These are phyloP conservation scores for Mesopsocus fuscifrons DNA, from an alignment of 2,888 invertebrate species.

Conservation along the genomic window DNA sequence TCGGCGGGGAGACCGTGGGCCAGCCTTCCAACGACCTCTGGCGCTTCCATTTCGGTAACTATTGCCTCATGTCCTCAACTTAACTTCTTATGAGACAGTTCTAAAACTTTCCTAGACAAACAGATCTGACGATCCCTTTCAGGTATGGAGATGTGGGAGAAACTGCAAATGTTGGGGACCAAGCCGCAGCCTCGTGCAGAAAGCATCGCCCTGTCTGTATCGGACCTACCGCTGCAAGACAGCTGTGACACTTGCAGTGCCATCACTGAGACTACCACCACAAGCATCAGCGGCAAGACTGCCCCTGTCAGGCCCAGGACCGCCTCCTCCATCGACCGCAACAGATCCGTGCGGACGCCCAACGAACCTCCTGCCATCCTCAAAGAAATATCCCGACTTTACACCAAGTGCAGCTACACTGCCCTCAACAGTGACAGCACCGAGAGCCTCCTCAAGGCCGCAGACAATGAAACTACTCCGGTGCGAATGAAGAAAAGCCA, in stretches of 20 bases:
- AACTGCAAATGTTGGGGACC: constrained; percentile 36
- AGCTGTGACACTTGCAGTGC: constrained; percentile 20
- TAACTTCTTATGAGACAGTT: neutral
- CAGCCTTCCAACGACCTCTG: constrained; percentile 56
- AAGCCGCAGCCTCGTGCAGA: constrained; percentile 51
- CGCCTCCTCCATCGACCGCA: constrained; percentile 17
- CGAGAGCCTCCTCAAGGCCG: neutral
- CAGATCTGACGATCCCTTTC: constrained; percentile 17
- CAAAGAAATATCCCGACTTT: constrained; percentile 47
- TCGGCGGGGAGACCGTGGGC: constrained; percentile 58
- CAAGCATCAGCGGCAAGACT: constrained; percentile 20
- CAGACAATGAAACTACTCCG: constrained; percentile 15
- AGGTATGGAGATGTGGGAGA: constrained; percentile 61
- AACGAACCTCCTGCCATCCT: constrained; percentile 25
- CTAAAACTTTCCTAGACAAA: neutral
- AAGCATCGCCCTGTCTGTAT: constrained; percentile 43
- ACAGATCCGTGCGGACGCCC: constrained; percentile 1
- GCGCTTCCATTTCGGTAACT: constrained; percentile 62
- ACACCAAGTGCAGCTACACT: constrained; percentile 46
- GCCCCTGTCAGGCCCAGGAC: constrained; percentile 17
- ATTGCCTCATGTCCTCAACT: too few relatives aligned
- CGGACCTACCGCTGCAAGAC: constrained; percentile 30
- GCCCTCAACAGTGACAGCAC: constrained; percentile 44
- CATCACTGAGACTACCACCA: constrained; percentile 14
- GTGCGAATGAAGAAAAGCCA: constrained; percentile 28